Evolutionary conservation across 23 tunicate species (phyloP), one percentile per base, ranked within the genome.

Genomic region (Halocynthia roretzi): DNA sequence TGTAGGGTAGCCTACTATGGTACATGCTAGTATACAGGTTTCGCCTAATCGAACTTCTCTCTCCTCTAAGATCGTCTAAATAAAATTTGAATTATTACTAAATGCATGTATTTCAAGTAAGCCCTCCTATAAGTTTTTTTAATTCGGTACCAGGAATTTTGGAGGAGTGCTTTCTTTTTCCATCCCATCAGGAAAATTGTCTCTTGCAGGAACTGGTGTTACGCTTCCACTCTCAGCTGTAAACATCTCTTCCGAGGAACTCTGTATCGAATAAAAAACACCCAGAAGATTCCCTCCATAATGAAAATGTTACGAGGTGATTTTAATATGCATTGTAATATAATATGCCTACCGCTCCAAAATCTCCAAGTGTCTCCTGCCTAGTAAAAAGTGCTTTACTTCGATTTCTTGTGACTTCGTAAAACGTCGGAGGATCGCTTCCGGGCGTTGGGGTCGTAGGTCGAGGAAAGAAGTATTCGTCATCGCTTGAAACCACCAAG

Each of bases 1-100:
- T 21, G 77, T 81, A 20, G 97, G 97, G 22, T 63, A 54, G 31
- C 97, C 97, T 50, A 70, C 31, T 23, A 90, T 75, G 56, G 78
- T 55, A 66, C 97, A 90, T 14, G 56, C 31, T 10, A 74, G 12
- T 18, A 22, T 12, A 2, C 62, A 53, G 8, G 55, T 11, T 20
- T 9, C 14, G 19, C 78, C 78, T 10, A 54, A 20, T 21, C 8
- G 8, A 14, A 74, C 14, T 21, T 8, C 8, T 8, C n/a, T n/a
- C 6, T 74, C 78, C 56, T 74, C 56, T 9, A 54, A 5, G 11
- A 18, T 19, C 5, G 56, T 56, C 64, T 50, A 48, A 74, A 71
- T 15, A 48, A 12, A 48, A 10, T 54, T 2, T 51, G 18, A 64
- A 31, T 31, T 4, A 31, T 31, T 31, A 31, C 44, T 31, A 31